Base-by-base conservation (phyloP, 2,797 vertebrate genomes). In the Parotocinclus haroldoi region DNA sequence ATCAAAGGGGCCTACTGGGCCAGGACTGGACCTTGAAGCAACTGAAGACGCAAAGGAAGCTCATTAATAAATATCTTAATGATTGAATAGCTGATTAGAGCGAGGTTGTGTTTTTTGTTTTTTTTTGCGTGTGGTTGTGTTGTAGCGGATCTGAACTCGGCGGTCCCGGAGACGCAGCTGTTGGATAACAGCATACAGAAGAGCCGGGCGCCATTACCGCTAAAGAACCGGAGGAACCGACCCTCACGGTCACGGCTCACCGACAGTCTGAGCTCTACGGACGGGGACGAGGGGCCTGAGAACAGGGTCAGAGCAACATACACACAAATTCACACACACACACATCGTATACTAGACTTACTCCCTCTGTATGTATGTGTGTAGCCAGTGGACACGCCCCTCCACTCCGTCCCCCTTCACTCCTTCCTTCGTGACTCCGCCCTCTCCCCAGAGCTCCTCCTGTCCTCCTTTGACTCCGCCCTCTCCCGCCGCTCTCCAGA, bases 141-240 rank as follows among this genome's bases (percentile, higher is more conserved):
- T 5, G 27, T 75, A 64, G 68, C 84, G 93, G 93, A 94, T 85
- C 86, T 95, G 84, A 91, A 92, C 72, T 88, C 91, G 82, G 93
- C 89, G 12, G 85, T 95, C 78, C 94, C 94, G 58, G 93, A 95
- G 82, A 94, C 94, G 0, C 89, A 92, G 75, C 90, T 93, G 61
- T 83, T 95, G 82, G 94, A 95, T 77, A 95, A 88, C 86, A 95
- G 91, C 77, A 89, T 94, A 79, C 93, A 95, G 83, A 95, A 95
- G 80, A 91, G 92, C 63, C 87, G 93, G 0, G 94, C 92, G 51
- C 92, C 94, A 64, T 89, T 95, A 48, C 88, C 93, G 4, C 86
- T 91, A 81, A 92, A 92, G 73, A 76, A 91, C 44, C 83, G 90
- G 7, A 84, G 93, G 48, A 90, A 92, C 10, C 88, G 93, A 5